Percentiles rank a stretch among this genome's conserved stretches.
Conservation (phyloP, 2,888 invertebrate species). For the Spatulosminthurus flaviceps region DNA sequence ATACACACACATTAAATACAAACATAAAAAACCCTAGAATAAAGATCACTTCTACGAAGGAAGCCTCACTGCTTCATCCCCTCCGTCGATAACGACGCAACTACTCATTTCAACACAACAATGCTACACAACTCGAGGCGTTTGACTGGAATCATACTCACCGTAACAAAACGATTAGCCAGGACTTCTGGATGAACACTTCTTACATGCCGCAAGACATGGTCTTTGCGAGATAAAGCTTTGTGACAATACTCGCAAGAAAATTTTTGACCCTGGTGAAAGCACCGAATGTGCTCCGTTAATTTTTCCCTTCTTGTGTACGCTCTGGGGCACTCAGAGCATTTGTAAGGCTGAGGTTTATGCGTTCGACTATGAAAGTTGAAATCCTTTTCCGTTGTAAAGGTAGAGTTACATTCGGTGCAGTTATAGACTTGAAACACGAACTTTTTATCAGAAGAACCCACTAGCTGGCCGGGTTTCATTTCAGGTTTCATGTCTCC, state of each 20-base stretch:
- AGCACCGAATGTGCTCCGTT: constrained; percentile 60
- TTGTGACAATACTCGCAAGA: constrained; percentile 59
- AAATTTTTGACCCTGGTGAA: constrained; percentile 62
- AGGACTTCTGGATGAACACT: constrained; percentile 61
- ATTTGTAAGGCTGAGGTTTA: constrained; percentile 59
- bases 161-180: constrained; percentile 55
- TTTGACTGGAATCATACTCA: no score
- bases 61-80: no score
- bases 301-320: constrained; percentile 60
- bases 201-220: constrained; percentile 56
- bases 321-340: constrained; percentile 58
- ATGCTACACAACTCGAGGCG: no score
- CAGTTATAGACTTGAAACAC: constrained; percentile 53
- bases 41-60: no score
- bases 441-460: constrained; percentile 47
- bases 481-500: constrained; percentile 2
- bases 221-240: constrained; percentile 51
- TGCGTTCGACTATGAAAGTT: constrained; percentile 53
- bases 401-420: constrained; percentile 55
- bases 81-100: no score
- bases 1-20: no score
- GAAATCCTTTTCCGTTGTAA: constrained; percentile 56
- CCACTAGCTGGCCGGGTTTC: background rate
- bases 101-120: no score
- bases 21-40: no score